Conservation (phyloP, 2,113 vertebrate species). For the Marmota monax region DNA sequence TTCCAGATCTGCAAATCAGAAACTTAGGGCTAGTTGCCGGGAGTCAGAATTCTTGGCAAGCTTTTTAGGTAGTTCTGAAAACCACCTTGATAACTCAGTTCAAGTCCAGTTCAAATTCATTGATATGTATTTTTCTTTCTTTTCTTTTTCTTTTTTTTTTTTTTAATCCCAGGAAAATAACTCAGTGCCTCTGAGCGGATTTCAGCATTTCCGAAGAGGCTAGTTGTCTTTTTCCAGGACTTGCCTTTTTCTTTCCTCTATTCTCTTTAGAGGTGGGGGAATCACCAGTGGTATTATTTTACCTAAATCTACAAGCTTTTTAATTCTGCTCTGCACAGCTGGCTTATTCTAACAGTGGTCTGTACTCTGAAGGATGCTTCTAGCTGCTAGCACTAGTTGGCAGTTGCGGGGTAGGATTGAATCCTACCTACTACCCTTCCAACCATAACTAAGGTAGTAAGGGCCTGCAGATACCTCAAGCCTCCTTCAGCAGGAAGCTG, state of each 20-base stretch:
- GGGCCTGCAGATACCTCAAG: conserved; percentile 34
- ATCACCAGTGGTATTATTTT: conserved; percentile 40
- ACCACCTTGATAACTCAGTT: background rate
- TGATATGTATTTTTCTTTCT: conserved; percentile 6
- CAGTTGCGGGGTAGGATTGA: background rate
- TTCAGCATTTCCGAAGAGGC: background rate
- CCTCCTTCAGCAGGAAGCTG: conserved; percentile 40
- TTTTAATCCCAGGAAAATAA: background rate
- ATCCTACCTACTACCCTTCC: conserved; percentile 14
- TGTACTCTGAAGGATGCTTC: conserved; percentile 26
- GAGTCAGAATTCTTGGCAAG: background rate
- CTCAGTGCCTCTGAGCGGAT: background rate
- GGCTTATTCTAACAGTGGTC: background rate
- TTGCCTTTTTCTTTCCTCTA: conserved; percentile 31
- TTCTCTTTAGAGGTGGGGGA: background rate
- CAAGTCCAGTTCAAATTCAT: conserved; percentile 17
- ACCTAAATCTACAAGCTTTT: conserved; percentile 37
- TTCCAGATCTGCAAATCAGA: background rate
- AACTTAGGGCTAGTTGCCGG: background rate
- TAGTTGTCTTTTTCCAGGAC: background rate
- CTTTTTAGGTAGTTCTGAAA: conserved; percentile 48
- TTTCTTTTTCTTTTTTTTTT: background rate
- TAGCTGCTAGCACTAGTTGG: background rate
- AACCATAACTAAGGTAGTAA: conserved; percentile 49
- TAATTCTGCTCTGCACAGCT: conserved; percentile 27